Base-by-base conservation (phyloP, 2,113 vertebrate species). In the Athene noctua region DNA sequence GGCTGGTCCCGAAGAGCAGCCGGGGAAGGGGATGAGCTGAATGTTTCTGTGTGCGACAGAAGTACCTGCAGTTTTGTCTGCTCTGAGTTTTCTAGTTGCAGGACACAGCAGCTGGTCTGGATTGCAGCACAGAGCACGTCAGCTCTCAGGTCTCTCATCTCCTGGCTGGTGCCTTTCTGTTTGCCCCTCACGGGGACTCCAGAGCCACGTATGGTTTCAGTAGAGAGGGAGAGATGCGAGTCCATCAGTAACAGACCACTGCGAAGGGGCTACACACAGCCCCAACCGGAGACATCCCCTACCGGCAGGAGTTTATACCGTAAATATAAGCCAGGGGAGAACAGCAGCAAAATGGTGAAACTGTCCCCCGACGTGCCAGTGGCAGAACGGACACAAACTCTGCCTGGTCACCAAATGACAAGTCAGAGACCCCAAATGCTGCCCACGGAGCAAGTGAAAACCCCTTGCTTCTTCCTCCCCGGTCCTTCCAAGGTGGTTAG, bases 381-480 rank as follows among this genome's bases (percentile, higher is more conserved):
- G 46, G 19, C 23, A 44, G 52, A 30, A 52, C 0, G 1, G 49
- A 13, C 3, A 1, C n/a, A 36, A 10, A n/a, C 32, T 21, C 20
- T 30, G 9, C 4, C 57, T 26, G 22, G 22, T 18, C 36, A 20
- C 46, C 30, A 9, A 46, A 27, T 0, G 3, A 57, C 32, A 38
- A 83, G n/a, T 20, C 78, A 67, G 52, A 34, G 19, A 25, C 17
- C 6, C 38, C 38, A 51, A 15, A 44, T 0, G 6, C 49, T 85
- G 62, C 68, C 47, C 74, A 10, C 6, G 0, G 2, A 63, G 44
- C 29, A 7, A 17, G 34, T 15, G 74, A 55, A 58, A 44, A 58
- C 18, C 10, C 11, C 14, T 52, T 36, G 22, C 51, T 59, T 49
- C 36, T 26, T 58, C 57, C 34, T 80, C 46, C 51, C 18, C 66